Evolutionary conservation across 1,140 invertebrate species (phyloP).

Genomic region (Drosophila bocqueti): DNA sequence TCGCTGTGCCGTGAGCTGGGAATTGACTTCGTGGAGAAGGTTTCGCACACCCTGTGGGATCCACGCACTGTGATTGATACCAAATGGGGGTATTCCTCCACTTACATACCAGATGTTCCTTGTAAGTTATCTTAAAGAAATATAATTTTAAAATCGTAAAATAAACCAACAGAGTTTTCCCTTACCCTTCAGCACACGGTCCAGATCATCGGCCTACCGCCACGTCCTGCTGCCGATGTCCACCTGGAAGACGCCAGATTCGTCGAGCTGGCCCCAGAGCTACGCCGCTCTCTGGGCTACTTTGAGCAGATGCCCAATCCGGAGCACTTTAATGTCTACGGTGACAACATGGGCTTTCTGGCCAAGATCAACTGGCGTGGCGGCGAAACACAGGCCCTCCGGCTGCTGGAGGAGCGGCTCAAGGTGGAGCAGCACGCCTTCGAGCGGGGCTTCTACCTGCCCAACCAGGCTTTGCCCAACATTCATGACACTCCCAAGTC

Average conservation of each 20-base stretch:
- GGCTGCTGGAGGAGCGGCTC: constrained; percentile 86
- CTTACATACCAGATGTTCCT: constrained; percentile 91
- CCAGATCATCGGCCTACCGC: constrained; percentile 87
- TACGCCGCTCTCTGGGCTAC: constrained; percentile 85
- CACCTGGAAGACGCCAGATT: constrained; percentile 86
- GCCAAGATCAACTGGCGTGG: constrained; percentile 86
- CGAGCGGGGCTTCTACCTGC: constrained; percentile 87
- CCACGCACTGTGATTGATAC: constrained; percentile 88
- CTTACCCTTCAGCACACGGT: constrained; percentile 86
- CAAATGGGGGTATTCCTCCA: constrained; percentile 90
- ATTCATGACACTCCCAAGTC: constrained; percentile 89
- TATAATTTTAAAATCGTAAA: background rate
- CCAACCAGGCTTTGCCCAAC: constrained; percentile 90
- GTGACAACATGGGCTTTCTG: constrained; percentile 84
- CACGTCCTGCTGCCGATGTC: constrained; percentile 86
- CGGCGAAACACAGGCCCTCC: constrained; percentile 89
- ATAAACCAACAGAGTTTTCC: no score
- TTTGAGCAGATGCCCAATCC: constrained; percentile 86
- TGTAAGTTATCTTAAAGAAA: constrained; percentile 72
- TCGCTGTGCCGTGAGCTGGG: constrained; percentile 86
- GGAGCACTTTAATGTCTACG: constrained; percentile 87
- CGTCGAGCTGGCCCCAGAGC: constrained; percentile 83
- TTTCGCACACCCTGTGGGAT: constrained; percentile 91
- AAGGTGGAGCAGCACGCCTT: constrained; percentile 88
- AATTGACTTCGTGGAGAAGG: constrained; percentile 87